Evolutionary conservation across 2,113 vertebrate genomes (phyloP).

Genomic region (Terrapene triunguis): DNA sequence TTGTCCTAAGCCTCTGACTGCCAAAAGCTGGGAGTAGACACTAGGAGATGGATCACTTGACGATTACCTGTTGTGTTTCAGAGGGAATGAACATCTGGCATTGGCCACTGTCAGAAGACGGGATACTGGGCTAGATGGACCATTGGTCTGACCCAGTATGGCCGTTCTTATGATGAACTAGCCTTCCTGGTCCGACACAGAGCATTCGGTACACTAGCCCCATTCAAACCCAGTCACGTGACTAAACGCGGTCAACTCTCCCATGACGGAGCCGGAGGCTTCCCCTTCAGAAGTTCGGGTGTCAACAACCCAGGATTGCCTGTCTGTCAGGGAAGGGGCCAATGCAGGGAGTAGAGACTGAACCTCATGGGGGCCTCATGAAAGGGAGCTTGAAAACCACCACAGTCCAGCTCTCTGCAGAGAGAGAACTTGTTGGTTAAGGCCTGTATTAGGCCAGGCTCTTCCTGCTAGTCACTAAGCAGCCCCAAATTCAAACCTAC

Average conservation of each 20-base stretch:
- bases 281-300: background rate
- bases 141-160: background rate
- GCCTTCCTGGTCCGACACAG: background rate
- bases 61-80: background rate
- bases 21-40: background rate
- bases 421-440: background rate
- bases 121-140: background rate
- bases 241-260: background rate
- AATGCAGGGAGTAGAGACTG: background rate
- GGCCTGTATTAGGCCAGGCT: background rate
- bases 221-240: background rate
- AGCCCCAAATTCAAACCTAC: background rate
- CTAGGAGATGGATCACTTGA: background rate
- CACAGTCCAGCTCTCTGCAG: background rate
- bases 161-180: background rate
- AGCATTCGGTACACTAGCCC: background rate
- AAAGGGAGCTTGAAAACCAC: background rate
- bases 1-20: no score
- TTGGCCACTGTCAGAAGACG: background rate
- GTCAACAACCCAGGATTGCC: background rate
- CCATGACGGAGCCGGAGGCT: background rate
- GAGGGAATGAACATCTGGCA: no score
- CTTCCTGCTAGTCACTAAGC: background rate
- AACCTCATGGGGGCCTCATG: no score
- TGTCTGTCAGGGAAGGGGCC: background rate